Evolutionary conservation across 2,113 vertebrate genomes (phyloP).

Genomic region (Irena cyanogastra): DNA sequence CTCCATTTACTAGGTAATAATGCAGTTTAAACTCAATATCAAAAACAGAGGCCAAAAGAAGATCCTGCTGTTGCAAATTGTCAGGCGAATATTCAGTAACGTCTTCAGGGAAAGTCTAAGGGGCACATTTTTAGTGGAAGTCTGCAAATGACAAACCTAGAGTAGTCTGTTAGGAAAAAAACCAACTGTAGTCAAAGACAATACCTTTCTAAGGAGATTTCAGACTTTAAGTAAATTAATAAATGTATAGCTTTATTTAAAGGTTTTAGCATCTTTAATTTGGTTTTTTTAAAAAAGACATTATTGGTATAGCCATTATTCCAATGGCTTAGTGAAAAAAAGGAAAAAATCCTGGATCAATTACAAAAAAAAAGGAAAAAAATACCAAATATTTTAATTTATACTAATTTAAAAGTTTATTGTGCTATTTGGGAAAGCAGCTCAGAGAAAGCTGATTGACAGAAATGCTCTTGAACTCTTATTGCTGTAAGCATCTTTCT

Average conservation of each 20-base stretch:
- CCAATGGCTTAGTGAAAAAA: neutral
- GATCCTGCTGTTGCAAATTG: neutral
- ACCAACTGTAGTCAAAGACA: neutral
- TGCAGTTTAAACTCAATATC: neutral
- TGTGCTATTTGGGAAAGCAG: neutral
- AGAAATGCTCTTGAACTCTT: neutral
- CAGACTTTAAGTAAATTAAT: neutral
- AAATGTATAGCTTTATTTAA: neutral
- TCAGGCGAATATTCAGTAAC: neutral
- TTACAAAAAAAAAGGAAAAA: neutral
- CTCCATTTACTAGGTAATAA: neutral
- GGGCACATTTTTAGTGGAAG: neutral
- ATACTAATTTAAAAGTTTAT: neutral
- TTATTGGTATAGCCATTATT: neutral
- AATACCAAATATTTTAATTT: neutral
- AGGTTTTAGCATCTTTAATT: neutral
- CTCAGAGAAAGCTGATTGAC: neutral
- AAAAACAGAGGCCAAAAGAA: neutral
- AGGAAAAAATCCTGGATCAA: neutral
- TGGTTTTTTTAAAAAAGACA: rapidly evolving
- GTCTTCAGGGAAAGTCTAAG: neutral
- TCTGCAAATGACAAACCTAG: neutral
- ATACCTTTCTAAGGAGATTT: neutral
- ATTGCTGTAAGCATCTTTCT: neutral
- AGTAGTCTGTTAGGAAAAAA: neutral